Base-by-base conservation (phyloP, 1,140 invertebrate species). In the Drosophila sturtevanti region DNA sequence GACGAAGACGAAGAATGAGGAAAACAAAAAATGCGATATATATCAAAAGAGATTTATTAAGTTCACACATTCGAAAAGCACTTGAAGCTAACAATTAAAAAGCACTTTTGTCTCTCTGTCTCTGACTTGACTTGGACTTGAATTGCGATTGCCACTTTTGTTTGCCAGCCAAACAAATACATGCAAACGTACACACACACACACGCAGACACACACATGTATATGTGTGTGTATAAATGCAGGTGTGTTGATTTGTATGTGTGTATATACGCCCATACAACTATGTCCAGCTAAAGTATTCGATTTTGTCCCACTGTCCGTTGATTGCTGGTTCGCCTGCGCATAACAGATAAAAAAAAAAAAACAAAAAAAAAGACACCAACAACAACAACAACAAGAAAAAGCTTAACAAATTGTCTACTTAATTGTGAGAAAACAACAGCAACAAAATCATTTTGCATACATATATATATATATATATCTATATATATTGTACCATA, bases 31-130 rank as follows among this genome's bases (percentile, higher is more conserved):
- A 62, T 71, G 68, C 48, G 56, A 72, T 61, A 67, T 54, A 67
- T 52, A 67, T 52, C 58, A 62, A 68, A 72, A 77, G 69, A 72
- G 79, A 87, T 87, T 80, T 87, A 87, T 87, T 84, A 87, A 87
- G 84, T 87, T 87, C 84, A 81, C 84, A 87, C 84, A 87, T 87
- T 87, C 69, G 63, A 82, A 82, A 75, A 82, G 79, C 84, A 87
- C 84, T 87, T 80, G 77, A 77, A 70, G 84, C 84, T 89, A 84
- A 87, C 84, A 89, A 87, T 87, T 87, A 87, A 87, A 87, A 80
- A 87, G 81, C 79, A 87, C 84, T 87, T 75, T 75, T 64, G 71
- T 67, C 72, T 41, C 72, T 41, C 48, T 52, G 41, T 48, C 41
- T 63, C 27, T 24, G 21, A 61, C 38, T 27, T 44, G 55, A 64